Evolutionary conservation across 2,888 invertebrate species (phyloP).

Genomic region (Peribatodes rhomboidaria): DNA sequence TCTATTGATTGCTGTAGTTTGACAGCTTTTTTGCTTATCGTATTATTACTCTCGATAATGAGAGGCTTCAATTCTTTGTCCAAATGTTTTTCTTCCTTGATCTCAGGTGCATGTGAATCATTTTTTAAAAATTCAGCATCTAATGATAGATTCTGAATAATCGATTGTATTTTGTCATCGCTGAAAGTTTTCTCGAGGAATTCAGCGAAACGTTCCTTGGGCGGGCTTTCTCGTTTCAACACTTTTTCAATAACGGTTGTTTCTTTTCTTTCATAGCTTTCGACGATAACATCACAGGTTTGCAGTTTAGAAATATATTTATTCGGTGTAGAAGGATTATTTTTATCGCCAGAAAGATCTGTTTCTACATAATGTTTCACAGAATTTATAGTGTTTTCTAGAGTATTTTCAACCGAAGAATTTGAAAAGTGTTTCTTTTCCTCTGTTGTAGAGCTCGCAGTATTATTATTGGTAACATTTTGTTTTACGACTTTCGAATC

Average conservation of each 20-base stretch:
- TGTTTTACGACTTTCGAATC: not conserved
- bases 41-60: slow-evolving; percentile 47
- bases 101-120: slow-evolving; percentile 46
- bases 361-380: not conserved
- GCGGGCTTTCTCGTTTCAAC: slow-evolving; percentile 74
- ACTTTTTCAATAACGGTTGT: slow-evolving; percentile 48
- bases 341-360: not conserved
- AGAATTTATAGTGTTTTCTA: not conserved
- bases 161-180: slow-evolving; percentile 79
- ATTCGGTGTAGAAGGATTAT: not conserved
- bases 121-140: slow-evolving; percentile 60
- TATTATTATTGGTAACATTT: slow-evolving; percentile 1
- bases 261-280: slow-evolving; percentile 60
- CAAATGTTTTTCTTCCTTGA: slow-evolving; percentile 42
- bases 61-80: slow-evolving; percentile 51
- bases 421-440: slow-evolving; percentile 2
- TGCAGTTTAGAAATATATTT: slow-evolving; percentile 5
- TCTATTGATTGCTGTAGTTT: slow-evolving; percentile 64
- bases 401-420: slow-evolving; percentile 1
- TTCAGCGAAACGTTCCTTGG: slow-evolving; percentile 77
- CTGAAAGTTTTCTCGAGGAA: slow-evolving; percentile 80
- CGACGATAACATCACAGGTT: slow-evolving; percentile 40
- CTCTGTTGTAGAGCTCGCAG: not conserved
- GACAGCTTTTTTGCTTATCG: slow-evolving; percentile 61
- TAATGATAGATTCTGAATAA: slow-evolving; percentile 78